Conservation (phyloP, 2,797 vertebrate genomes). For the Phataginus tricuspis region DNA sequence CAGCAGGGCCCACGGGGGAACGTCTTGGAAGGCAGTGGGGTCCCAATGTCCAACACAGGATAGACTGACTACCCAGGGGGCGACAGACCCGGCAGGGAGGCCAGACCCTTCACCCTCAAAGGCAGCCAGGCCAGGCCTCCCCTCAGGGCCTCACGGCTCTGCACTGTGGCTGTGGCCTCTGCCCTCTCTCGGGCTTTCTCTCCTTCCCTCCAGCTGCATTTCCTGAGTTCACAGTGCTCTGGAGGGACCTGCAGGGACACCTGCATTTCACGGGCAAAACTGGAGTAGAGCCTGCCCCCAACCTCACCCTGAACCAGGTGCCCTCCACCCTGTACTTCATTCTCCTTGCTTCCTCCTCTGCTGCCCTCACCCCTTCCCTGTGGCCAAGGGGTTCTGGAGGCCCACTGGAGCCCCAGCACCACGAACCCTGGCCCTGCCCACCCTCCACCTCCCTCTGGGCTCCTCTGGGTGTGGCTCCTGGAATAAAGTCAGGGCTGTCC, state of each 20-base stretch:
- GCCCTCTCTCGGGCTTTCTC: background rate
- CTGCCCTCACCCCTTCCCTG: background rate
- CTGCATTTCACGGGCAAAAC: background rate
- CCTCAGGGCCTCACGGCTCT: rapidly evolving
- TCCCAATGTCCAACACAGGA: rapidly evolving
- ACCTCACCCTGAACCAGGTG: rapidly evolving
- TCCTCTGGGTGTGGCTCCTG: background rate
- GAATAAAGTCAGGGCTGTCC: background rate
- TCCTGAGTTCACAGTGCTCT: background rate
- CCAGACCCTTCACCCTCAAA: background rate
- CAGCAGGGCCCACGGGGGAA: background rate
- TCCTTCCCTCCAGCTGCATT: background rate
- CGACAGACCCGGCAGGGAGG: background rate
- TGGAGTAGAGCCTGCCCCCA: rapidly evolving
- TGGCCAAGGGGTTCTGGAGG: background rate
- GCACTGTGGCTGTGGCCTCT: rapidly evolving
- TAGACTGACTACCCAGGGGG: background rate
- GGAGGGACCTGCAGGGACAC: background rate
- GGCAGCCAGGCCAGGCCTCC: background rate
- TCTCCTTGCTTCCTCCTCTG: background rate
- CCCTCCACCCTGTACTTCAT: background rate
- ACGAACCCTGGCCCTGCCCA: background rate
- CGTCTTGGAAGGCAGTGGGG: background rate
- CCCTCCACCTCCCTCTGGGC: background rate
- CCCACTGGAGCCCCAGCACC: too few relatives aligned